phyloP scores from a whole-genome alignment of 2,888 invertebrate species.

The Macroteleia sp. region DNA sequence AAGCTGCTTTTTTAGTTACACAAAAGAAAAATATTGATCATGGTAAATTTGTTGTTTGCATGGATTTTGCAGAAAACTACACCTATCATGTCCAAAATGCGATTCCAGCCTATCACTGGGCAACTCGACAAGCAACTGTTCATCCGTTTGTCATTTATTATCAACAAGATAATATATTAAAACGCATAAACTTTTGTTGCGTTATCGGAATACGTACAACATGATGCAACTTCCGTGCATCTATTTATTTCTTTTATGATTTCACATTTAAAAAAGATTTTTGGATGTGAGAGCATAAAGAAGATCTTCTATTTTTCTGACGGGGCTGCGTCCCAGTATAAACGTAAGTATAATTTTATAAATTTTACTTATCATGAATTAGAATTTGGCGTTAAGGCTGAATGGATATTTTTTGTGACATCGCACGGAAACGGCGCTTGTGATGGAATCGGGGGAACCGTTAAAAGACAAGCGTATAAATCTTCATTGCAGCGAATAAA shows the following conservation, averaged over 20 bases:
- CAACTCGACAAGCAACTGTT: slow-evolving; percentile 11
- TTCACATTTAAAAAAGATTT: slow-evolving; percentile 9
- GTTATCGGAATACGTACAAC: slow-evolving; percentile 15
- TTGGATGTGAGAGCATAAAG: slow-evolving; percentile 12
- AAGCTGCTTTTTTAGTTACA: slow-evolving; percentile 1
- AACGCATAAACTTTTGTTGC: slow-evolving; percentile 9
- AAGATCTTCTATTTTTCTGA: slow-evolving; percentile 35
- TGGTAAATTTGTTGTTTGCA: slow-evolving; percentile 12
- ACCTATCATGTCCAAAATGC: slow-evolving; percentile 25
- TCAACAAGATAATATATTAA: background rate
- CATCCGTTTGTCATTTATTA: slow-evolving; percentile 27
- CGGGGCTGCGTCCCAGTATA: slow-evolving; percentile 16
- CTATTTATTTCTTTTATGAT: slow-evolving; percentile 18
- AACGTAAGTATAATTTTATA: slow-evolving; percentile 40
- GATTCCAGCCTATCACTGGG: slow-evolving; percentile 27
- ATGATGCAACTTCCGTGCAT: slow-evolving; percentile 17
- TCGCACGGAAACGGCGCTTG: slow-evolving; percentile 44
- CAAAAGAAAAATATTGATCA: slow-evolving; percentile 3
- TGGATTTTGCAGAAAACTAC: slow-evolving; percentile 32
- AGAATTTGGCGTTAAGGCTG: slow-evolving; percentile 22
- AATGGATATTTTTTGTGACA: slow-evolving; percentile 35
- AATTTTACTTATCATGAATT: slow-evolving; percentile 22
- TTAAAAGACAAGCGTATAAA: slow-evolving; percentile 10
- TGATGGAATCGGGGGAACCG: slow-evolving; percentile 12
- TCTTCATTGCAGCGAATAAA: background rate